Conservation (phyloP, 2,888 invertebrate species). For the Cybosia mesomella region DNA sequence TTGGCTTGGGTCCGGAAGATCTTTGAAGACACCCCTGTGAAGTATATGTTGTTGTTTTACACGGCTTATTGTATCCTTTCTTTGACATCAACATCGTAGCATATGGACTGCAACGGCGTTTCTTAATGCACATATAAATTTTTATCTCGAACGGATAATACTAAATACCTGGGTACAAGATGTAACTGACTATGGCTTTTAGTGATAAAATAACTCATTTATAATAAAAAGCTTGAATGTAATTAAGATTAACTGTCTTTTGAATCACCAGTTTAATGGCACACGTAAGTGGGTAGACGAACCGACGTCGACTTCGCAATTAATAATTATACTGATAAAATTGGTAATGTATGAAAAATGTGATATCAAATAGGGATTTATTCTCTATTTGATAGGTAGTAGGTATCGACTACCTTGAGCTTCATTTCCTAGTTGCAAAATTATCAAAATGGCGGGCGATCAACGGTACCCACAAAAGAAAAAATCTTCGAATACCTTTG, state of each 20-base stretch:
- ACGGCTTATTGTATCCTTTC: not conserved
- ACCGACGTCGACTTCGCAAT: not conserved
- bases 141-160: not conserved
- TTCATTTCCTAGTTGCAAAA: no score
- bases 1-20: no score
- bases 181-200: not conserved
- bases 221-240: not conserved
- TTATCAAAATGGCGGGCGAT: no score
- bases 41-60: no score
- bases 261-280: not conserved
- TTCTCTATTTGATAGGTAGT: no score
- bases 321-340: not conserved
- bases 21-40: no score
- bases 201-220: conserved; percentile 1
- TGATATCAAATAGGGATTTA: no score
- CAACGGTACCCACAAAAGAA: no score
- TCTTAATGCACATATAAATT: not conserved
- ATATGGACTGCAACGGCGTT: not conserved
- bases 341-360: no score
- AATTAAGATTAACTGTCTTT: not conserved
- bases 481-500: no score
- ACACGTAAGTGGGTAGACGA: not conserved
- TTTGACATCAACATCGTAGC: not conserved
- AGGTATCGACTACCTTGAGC: no score
- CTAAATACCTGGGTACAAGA: not conserved